These are phyloP conservation scores for Amia ocellicauda DNA, from an alignment of 2,113 vertebrate species.

Conservation along the genomic window DNA sequence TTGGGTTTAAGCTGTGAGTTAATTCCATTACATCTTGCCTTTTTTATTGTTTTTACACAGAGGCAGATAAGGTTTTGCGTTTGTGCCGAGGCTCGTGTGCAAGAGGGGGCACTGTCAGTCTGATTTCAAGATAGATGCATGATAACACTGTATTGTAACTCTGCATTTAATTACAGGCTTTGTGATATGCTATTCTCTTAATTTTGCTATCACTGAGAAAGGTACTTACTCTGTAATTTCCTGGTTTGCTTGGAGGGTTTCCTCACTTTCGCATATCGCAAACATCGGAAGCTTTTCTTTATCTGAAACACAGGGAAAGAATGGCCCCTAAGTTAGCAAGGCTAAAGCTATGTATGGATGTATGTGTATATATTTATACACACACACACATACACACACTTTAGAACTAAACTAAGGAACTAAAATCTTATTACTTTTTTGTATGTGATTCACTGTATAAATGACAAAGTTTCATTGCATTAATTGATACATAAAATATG, in stretches of 20 bases:
- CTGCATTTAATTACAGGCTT: constrained; percentile 62
- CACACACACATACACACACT: too few species aligned
- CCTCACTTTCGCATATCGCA: constrained; percentile 52
- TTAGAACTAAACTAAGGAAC: too few species aligned
- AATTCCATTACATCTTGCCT: too few species aligned
- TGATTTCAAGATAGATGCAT: constrained; percentile 38
- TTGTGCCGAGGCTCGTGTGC: neutral
- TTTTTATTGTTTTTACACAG: too few species aligned
- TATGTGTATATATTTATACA: too few species aligned
- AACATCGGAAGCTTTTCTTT: constrained; percentile 59
- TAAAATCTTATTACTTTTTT: too few species aligned
- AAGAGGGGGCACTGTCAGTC: constrained; percentile 39
- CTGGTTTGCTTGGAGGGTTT: constrained; percentile 59
- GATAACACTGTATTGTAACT: constrained; percentile 42
- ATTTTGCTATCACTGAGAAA: constrained; percentile 64
- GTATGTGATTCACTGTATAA: too few species aligned
- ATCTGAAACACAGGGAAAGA: constrained; percentile 52
- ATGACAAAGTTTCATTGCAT: constrained; percentile 58
- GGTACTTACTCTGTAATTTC: constrained; percentile 70
- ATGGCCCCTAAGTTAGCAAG: constrained; percentile 37
- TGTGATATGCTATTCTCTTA: constrained; percentile 55
- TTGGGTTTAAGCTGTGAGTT: too few species aligned
- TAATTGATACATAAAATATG: constrained; percentile 65
- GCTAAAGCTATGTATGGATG: constrained; percentile 16
- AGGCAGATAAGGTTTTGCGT: neutral